Evolutionary conservation across 2,797 vertebrate species (phyloP), one percentile per base, ranked within the genome.

Genomic region (Myotis planiceps): DNA sequence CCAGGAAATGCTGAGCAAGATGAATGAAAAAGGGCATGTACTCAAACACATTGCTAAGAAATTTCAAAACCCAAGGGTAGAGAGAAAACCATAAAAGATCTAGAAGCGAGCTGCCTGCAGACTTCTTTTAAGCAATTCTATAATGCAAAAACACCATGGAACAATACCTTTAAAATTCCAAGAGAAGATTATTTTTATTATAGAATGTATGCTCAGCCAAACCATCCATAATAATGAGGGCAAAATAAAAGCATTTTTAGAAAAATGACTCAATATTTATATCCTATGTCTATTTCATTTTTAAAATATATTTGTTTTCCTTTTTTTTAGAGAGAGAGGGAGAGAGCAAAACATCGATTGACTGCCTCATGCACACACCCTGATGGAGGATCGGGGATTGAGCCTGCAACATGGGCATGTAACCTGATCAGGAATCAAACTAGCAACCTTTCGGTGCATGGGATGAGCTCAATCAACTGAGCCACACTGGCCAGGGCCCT

Each of bases 111-210:
- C 47, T 81, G 29, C 42, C 47, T 60, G 45, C 3, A 21, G 51
- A 92, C 34, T 90, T 89, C 19, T 68, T 81, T 76, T 66, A 94
- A 82, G 39, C 45, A 94, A 89, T 42, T 81, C 75, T 71, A 13
- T 60, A 85, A 85, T 81, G 39, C 27, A 71, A 85, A 47, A 84
- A n/a, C 23, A 71, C 53, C 39, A 82, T 25, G 75, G 18, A 88
- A 88, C 32, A 76, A 53, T 14, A 51, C 19, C 32, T 92, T 95
- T 78, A 92, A 86, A 89, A 94, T 68, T 84, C 37, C 32, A 81
- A 89, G 32, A 72, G 29, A 82, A 86, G 71, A 78, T 86, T 32
- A 74, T 85, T 93, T 93, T 88, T 68, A 92, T 68, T 82, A 49
- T 53, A 90, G 55, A 68, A 88, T 83, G 15, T 42, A 88, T 51